Evolutionary conservation across 2,888 invertebrate genomes (phyloP), one percentile per base, ranked within the genome.

Genomic region (Drymonia ruficornis): DNA sequence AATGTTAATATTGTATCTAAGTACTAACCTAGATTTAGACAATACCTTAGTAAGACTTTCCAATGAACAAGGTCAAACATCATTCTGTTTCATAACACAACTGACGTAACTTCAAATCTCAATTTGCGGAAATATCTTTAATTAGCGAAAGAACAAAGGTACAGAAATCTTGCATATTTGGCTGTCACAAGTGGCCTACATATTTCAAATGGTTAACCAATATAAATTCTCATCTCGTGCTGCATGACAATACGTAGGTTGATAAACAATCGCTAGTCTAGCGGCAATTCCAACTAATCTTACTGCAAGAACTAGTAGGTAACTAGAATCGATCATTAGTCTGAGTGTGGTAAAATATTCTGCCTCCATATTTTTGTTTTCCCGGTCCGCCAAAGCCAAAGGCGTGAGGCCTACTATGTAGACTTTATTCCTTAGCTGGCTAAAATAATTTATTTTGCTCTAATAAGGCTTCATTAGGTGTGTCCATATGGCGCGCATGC

Each of bases 131-230:
- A 45, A 23, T 2, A 45, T 8, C 9, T 16, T 40, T 40, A 40
- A 44, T 44, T 45, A 45, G n/a, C 8, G n/a, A 45, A 15, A 19
- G n/a, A 45, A 45, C 45, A 45, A 45, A 28, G 45, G 15, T 28
- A n/a, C 28, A 28, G 18, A 43, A 45, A 28, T 28, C 1, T 15
- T 1, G 12, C 8, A n/a, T 18, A 13, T 28, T 45, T 13, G n/a
- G 45, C 28, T 45, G 28, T 28, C 45, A 45, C 45, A 45, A 45
- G 15, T 15, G 28, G 15, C 28, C 28, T 45, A 28, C 45, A 45
- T 45, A 28, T 44, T 28, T 19, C 3, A 45, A 28, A 45, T 8
- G 3, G 28, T 45, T 45, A 28, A 29, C 45, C 15, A 28, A 45
- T 45, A 45, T n/a, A 15, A 45, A 23, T 45, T 28, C 15, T 28